These are phyloP conservation scores for Acronicta aceris DNA, from an alignment of 2,888 invertebrate species.

Conservation along the genomic window DNA sequence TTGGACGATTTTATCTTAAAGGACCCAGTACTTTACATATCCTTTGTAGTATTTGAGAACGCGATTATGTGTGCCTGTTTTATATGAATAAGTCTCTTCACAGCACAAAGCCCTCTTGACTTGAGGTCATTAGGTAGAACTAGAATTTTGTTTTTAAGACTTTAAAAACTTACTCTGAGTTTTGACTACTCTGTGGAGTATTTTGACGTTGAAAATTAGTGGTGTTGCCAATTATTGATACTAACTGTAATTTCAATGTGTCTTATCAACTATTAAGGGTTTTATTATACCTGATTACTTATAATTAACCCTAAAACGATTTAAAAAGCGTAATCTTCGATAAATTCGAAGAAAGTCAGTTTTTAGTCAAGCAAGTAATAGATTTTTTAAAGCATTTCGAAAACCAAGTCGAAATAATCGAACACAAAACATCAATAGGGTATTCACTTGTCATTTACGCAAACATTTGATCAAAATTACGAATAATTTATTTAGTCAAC, in stretches of 20 bases:
- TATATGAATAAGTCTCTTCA: slow-evolving; percentile 41
- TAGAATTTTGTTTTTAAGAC: slow-evolving; percentile 7
- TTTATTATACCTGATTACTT: no score
- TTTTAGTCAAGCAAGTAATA: no score
- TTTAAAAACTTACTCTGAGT: slow-evolving; percentile 15
- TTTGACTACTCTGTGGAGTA: slow-evolving; percentile 3
- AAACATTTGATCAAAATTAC: background rate
- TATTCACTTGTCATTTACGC: background rate
- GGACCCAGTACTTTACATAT: slow-evolving; percentile 41
- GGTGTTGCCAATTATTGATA: no score
- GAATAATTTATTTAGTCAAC: background rate
- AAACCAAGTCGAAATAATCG: no score
- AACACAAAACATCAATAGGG: no score
- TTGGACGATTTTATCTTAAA: slow-evolving; percentile 41
- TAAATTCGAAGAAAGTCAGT: no score
- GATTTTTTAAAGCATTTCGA: no score
- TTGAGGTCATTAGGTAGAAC: slow-evolving; percentile 35
- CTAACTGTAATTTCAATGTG: no score
- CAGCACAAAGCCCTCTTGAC: slow-evolving; percentile 48
- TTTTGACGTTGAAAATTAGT: slow-evolving; percentile 17
- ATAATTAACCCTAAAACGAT: no score
- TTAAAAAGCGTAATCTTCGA: no score
- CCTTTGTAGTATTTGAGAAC: slow-evolving; percentile 39
- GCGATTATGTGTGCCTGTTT: slow-evolving; percentile 27
- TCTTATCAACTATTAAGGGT: no score